Base-by-base conservation (phyloP, 92 coral and sea anemone species). In the Phenganax marumi region DNA sequence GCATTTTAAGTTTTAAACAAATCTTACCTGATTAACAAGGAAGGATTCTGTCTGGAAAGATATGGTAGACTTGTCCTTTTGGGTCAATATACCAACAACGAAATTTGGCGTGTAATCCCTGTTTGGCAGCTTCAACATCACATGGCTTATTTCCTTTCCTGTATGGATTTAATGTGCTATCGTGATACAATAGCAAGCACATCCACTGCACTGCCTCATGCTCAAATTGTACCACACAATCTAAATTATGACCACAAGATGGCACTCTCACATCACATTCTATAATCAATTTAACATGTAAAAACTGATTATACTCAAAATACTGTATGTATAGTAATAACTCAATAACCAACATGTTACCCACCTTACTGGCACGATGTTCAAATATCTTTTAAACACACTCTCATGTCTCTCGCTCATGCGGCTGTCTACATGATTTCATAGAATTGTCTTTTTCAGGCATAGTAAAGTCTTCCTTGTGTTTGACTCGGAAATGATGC, bases 11-110 rank as follows among this genome's bases (percentile, higher is more conserved):
- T n/a, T n/a, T n/a, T n/a, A n/a, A n/a, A n/a, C n/a, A n/a, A n/a
- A n/a, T n/a, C n/a, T 54, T 54, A 54, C 60, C 60, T 17, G 10
- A 10, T 54, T 54, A 54, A 54, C 60, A 63, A 16, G n/a, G 22
- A 63, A 63, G n/a, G 10, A 63, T 63, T 63, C 70, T 16, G 26
- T 63, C 70, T 63, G 70, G 22, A 63, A 63, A 8, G 70, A 17
- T 9, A 63, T 19, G 14, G 57, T 14, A 63, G 10, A 63, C 9
- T 23, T 23, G 26, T 63, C 70, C n/a, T 63, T 19, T 63, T 63
- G 10, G 70, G 19, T 63, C 70, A 63, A 9, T 10, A 23, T 16
- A 63, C 70, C 70, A 63, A 63, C 70, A 63, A 19, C n/a, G 10
- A 63, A 63, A 63, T 19, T 63, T 63, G 10, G 70, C 70, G 10